These are phyloP conservation scores for Lophius piscatorius DNA, from an alignment of 2,113 vertebrate species.

Conservation along the genomic window DNA sequence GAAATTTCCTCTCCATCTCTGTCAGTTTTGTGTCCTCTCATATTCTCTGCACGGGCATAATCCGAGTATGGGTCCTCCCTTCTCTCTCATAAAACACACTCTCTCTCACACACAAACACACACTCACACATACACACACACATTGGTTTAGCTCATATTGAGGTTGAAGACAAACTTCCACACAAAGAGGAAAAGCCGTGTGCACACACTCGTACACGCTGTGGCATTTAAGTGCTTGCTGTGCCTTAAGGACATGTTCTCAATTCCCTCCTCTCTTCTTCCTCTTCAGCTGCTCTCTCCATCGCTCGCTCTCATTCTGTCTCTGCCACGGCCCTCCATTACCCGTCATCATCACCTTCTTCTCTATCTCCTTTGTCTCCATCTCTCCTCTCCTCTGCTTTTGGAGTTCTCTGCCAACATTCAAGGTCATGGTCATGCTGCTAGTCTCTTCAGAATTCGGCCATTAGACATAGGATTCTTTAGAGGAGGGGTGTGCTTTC, in stretches of 20 bases:
- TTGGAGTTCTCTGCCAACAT: constrained; percentile 6
- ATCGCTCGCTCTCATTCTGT: constrained; percentile 54
- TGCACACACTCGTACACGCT: constrained; percentile 34
- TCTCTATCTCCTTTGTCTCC: constrained; percentile 27
- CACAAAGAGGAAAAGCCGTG: constrained; percentile 22
- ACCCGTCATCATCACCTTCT: constrained; percentile 48
- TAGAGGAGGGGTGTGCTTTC: constrained; percentile 14
- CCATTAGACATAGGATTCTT: constrained; percentile 25
- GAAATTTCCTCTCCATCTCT: constrained; percentile 21
- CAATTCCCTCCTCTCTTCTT: constrained; percentile 55
- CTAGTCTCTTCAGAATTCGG: constrained; percentile 20
- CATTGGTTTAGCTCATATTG: constrained; percentile 29
- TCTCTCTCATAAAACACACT: constrained; percentile 29
- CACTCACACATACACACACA: constrained; percentile 13
- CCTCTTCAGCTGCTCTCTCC: constrained; percentile 39
- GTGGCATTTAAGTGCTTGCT: constrained; percentile 72
- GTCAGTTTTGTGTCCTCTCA: constrained; percentile 53
- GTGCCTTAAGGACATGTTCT: constrained; percentile 71
- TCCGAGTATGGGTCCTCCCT: constrained; percentile 54
- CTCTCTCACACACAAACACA: not conserved
- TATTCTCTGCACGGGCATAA: constrained; percentile 55
- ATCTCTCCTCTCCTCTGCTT: constrained; percentile 17
- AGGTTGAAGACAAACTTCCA: constrained; percentile 17
- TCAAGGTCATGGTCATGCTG: constrained; percentile 59
- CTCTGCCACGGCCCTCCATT: constrained; percentile 61